phyloP scores from a whole-genome alignment of 2,113 vertebrate genomes.

The Chaetorhynchus papuensis region DNA sequence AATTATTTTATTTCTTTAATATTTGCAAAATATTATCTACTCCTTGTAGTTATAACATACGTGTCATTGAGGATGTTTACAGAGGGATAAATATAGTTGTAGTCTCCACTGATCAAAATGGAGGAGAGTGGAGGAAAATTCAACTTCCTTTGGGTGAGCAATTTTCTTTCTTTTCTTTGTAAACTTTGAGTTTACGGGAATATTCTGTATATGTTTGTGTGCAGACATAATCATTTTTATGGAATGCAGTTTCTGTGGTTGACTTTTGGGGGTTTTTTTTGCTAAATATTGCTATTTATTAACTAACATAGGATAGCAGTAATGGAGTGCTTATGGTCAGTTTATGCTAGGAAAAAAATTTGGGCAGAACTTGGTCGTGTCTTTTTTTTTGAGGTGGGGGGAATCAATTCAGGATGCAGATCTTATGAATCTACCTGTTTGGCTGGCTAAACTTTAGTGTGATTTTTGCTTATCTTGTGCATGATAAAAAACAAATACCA shows the following conservation, averaged over 20 bases:
- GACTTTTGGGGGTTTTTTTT: neutral
- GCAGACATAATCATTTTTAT: neutral
- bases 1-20: neutral
- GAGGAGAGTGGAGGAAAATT: neutral
- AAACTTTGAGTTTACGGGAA: neutral
- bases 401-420: neutral
- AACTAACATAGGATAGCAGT: neutral
- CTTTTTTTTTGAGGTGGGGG: neutral
- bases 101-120: neutral
- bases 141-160: neutral
- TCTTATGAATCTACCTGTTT: conserved; percentile 15
- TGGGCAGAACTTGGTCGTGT: neutral
- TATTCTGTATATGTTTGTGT: neutral
- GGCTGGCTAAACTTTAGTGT: neutral
- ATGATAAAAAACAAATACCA: conserved; percentile 67
- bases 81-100: neutral
- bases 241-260: neutral
- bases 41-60: neutral
- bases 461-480: conserved; percentile 67
- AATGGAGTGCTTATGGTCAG: neutral
- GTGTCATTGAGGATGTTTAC: neutral
- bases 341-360: neutral
- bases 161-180: neutral
- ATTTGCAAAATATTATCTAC: neutral
- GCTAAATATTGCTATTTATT: neutral